phyloP scores from a whole-genome alignment of 1,140 invertebrate species.

The Drosophila leontia region DNA sequence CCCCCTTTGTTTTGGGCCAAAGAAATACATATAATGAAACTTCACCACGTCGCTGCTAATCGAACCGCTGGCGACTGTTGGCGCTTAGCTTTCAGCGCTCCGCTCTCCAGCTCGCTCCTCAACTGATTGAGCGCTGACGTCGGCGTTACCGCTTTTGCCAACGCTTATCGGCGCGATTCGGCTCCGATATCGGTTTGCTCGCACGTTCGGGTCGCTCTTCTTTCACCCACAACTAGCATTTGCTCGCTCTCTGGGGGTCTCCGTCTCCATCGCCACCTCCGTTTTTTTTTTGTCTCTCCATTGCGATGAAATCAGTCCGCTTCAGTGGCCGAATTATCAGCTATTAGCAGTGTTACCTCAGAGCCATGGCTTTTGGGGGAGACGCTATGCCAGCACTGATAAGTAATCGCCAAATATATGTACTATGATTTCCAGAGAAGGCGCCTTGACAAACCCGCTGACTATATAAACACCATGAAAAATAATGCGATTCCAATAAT shows the following conservation, averaged over 20 bases:
- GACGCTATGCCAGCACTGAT: slow-evolving; percentile 60
- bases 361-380: slow-evolving; percentile 25
- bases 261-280: neutral
- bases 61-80: slow-evolving; percentile 52
- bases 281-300: slow-evolving; percentile 3
- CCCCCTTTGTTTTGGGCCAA: slow-evolving; percentile 37
- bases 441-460: slow-evolving; percentile 5
- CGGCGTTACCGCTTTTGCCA: slow-evolving; percentile 33
- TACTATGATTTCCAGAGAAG: slow-evolving; percentile 21
- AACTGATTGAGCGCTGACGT: slow-evolving; percentile 72
- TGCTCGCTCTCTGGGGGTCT: neutral
- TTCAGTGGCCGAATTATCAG: slow-evolving; percentile 66
- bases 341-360: slow-evolving; percentile 65
- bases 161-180: slow-evolving; percentile 50
- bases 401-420: slow-evolving; percentile 52
- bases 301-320: slow-evolving; percentile 43
- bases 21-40: slow-evolving; percentile 44
- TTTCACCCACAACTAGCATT: slow-evolving; percentile 16
- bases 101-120: slow-evolving; percentile 61
- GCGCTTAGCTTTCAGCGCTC: slow-evolving; percentile 37
- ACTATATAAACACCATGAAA: slow-evolving; percentile 18
- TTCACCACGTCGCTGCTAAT: slow-evolving; percentile 78
- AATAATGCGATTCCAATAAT: slow-evolving; percentile 12
- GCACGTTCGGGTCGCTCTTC: slow-evolving; percentile 24
- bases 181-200: slow-evolving; percentile 37